phyloP scores from a whole-genome alignment of 1,140 invertebrate species.

The Stratiolaelaps scimitus region DNA sequence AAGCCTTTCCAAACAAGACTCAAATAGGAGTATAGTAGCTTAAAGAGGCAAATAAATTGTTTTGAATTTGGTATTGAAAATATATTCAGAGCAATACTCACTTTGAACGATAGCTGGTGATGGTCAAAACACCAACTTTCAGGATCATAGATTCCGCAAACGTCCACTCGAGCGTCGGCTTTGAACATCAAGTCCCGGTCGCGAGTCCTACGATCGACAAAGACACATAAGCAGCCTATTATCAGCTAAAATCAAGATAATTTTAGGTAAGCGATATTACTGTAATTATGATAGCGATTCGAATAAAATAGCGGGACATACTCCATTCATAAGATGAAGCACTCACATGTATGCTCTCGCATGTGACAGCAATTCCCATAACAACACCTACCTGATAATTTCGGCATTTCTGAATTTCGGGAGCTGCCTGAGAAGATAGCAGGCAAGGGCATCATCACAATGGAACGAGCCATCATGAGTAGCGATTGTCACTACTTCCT shows the following conservation, averaged over 20 bases:
- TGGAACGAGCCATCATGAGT: constrained; percentile 65
- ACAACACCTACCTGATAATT: constrained; percentile 61
- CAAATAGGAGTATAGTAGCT: no score
- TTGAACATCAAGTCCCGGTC: constrained; percentile 54
- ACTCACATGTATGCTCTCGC: no score
- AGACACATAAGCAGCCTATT: no score
- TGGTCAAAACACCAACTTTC: constrained; percentile 72
- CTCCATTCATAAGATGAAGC: no score
- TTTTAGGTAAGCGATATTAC: no score
- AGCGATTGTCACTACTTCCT: constrained; percentile 43
- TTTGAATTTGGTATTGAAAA: no score
- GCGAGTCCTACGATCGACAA: constrained; percentile 49
- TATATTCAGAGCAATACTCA: constrained; percentile 31
- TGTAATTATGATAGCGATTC: no score
- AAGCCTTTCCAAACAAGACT: no score
- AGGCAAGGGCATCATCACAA: constrained; percentile 89
- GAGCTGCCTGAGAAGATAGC: constrained; percentile 70
- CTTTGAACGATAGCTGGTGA: constrained; percentile 59
- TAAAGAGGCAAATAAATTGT: no score
- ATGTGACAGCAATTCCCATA: constrained; percentile 35
- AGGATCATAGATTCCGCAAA: constrained; percentile 76
- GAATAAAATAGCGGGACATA: no score
- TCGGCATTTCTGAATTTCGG: constrained; percentile 64
- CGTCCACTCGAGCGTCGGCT: constrained; percentile 92
- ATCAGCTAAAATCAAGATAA: no score